Evolutionary conservation across 2,888 invertebrate genomes (phyloP).

Genomic region (Epistrophella euchroma): DNA sequence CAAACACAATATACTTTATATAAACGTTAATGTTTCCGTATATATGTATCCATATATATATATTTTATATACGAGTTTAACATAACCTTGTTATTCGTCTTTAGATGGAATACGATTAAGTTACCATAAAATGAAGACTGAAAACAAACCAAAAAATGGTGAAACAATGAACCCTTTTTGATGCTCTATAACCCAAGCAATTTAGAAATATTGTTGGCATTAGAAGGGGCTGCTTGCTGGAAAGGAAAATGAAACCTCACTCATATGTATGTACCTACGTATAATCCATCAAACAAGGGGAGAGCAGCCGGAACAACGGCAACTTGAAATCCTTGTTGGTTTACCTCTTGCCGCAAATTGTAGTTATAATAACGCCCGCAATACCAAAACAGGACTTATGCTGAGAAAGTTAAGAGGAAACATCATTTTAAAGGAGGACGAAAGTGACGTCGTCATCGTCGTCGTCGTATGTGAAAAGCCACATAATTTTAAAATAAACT

Average conservation of each 20-base stretch:
- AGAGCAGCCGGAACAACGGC: slow-evolving; percentile 27
- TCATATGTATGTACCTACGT: slow-evolving; percentile 23
- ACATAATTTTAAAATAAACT: slow-evolving; percentile 55
- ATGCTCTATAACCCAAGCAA: slow-evolving; percentile 53
- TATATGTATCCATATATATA: slow-evolving; percentile 1
- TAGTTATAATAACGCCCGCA: slow-evolving; percentile 51
- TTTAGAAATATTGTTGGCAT: slow-evolving; percentile 51
- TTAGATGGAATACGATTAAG: slow-evolving; percentile 50
- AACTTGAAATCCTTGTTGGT: slow-evolving; percentile 53
- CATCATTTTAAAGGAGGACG: slow-evolving; percentile 32
- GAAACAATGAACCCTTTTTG: slow-evolving; percentile 63
- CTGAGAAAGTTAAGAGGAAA: slow-evolving; percentile 36
- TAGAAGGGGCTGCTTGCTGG: background rate
- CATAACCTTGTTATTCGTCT: slow-evolving; percentile 41
- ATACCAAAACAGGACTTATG: slow-evolving; percentile 46
- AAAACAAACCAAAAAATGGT: slow-evolving; percentile 56
- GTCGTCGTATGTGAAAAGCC: slow-evolving; percentile 54
- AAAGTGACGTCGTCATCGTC: slow-evolving; percentile 38
- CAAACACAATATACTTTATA: slow-evolving; percentile 33
- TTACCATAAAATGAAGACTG: slow-evolving; percentile 55
- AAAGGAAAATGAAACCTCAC: slow-evolving; percentile 38
- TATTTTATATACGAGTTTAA: slow-evolving; percentile 12
- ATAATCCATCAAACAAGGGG: slow-evolving; percentile 45
- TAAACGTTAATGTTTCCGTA: slow-evolving; percentile 32
- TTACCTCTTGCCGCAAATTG: slow-evolving; percentile 55